Percentiles rank a stretch among this genome's conserved stretches.
phyloP scores from a whole-genome alignment of 2,797 vertebrate species.

The Pyrocephalus nanus region DNA sequence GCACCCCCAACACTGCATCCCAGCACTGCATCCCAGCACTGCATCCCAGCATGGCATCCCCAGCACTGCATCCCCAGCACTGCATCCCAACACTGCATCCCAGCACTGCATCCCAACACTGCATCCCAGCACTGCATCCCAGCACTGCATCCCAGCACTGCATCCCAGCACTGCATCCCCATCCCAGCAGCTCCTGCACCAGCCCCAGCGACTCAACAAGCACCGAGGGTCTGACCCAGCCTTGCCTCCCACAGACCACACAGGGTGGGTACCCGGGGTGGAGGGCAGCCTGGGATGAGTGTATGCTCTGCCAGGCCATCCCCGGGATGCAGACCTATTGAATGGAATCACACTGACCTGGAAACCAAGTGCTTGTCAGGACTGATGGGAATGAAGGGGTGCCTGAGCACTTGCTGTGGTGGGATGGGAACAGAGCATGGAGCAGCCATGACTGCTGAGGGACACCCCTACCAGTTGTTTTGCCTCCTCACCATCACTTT shows the following conservation, averaged over 20 bases:
- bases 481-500: neutral
- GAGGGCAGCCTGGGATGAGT: neutral
- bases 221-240: neutral
- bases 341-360: constrained; percentile 32
- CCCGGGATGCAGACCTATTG: neutral
- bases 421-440: neutral
- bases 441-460: neutral
- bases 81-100: no score
- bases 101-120: no score
- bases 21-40: neutral
- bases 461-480: neutral
- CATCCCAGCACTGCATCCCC: neutral
- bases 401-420: neutral
- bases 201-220: neutral
- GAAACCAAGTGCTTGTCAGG: neutral
- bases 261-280: neutral
- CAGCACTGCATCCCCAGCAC: no score
- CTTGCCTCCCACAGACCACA: neutral
- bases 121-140: neutral
- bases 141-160: neutral
- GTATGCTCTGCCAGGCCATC: neutral
- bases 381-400: neutral
- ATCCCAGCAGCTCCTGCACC: neutral
- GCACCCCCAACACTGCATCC: neutral
- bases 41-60: no score